Conservation (phyloP, 2,888 invertebrate species). For the Euproctis similis region DNA sequence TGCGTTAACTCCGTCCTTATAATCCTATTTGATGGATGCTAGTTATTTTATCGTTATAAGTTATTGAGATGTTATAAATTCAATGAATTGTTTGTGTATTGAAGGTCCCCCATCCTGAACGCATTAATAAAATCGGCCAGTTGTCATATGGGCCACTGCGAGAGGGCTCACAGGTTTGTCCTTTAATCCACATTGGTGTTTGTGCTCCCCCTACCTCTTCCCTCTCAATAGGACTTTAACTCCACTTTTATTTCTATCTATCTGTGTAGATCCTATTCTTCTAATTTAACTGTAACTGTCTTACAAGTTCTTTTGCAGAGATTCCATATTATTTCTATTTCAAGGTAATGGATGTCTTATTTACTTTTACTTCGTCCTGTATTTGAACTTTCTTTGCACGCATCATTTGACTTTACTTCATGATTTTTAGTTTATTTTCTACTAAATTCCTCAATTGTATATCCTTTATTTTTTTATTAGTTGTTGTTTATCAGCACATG, state of each 20-base stretch:
- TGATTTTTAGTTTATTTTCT: slow-evolving; percentile 27
- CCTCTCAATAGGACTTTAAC: slow-evolving; percentile 41
- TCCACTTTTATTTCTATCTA: slow-evolving; percentile 36
- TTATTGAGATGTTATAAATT: slow-evolving; percentile 49
- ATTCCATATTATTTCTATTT: slow-evolving; percentile 29
- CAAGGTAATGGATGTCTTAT: not conserved
- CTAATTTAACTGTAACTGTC: slow-evolving; percentile 34
- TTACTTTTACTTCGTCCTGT: slow-evolving; percentile 1
- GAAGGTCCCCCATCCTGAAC: slow-evolving; percentile 80
- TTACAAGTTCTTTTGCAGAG: slow-evolving; percentile 44
- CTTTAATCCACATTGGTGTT: slow-evolving; percentile 71
- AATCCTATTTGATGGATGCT: slow-evolving; percentile 52
- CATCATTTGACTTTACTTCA: slow-evolving; percentile 39
- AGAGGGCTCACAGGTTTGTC: slow-evolving; percentile 80
- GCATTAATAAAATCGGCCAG: slow-evolving; percentile 78
- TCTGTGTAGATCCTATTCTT: slow-evolving; percentile 37
- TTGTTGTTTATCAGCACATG: slow-evolving; percentile 75
- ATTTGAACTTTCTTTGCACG: slow-evolving; percentile 41
- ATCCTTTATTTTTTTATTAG: slow-evolving; percentile 33
- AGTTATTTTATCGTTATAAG: slow-evolving; percentile 39
- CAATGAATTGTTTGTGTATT: slow-evolving; percentile 76
- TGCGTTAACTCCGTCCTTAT: slow-evolving; percentile 44
- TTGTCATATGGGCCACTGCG: slow-evolving; percentile 81
- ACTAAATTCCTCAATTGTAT: slow-evolving; percentile 32
- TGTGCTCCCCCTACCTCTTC: slow-evolving; percentile 65